Evolutionary conservation across 2,888 invertebrate genomes (phyloP), one percentile per base, ranked within the genome.

Genomic region (Heliconius hortense): DNA sequence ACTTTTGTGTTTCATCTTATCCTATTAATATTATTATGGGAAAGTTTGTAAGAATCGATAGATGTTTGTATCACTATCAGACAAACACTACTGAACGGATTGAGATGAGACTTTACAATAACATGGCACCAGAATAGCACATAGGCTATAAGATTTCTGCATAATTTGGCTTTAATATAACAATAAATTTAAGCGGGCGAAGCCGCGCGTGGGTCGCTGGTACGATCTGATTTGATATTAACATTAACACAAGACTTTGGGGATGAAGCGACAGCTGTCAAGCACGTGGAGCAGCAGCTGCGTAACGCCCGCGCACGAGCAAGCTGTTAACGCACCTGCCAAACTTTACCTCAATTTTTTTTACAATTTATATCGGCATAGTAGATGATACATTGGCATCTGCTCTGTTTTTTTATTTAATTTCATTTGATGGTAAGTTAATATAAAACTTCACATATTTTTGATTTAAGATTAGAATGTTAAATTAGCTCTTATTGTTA

Each of bases 261-360:
- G 89, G 88, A 87, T 85, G 87, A 83, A 82, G 83, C 82, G 89
- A 87, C 93, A 93, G 93, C 90, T 93, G 93, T 82, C 76, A 72
- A 88, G 93, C 93, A 93, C 93, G 94, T 93, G 93, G 87, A 80
- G 77, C 77, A 84, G 87, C 93, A 93, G 93, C 90, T 93, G 92
- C 81, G 81, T 79, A 84, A 83, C 91, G 84, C 90, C 90, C 88
- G 90, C 91, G 89, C 88, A 86, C 85, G 86, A 79, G 87, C 92
- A 93, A 93, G 93, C 93, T 93, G 93, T 88, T 80, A 72, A 31
- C 80, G 81, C 86, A 84, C 93, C 90, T 92, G 92, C 91, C 88
- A 87, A 90, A 91, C 83, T 86, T 87, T 84, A 83, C 82, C 81
- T 83, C 80, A 81, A 87, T 86, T 86, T 83, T 86, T 83, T 83